Evolutionary conservation across 2,888 invertebrate species (phyloP), one percentile per base, ranked within the genome.

Genomic region (Morpho achilles): DNA sequence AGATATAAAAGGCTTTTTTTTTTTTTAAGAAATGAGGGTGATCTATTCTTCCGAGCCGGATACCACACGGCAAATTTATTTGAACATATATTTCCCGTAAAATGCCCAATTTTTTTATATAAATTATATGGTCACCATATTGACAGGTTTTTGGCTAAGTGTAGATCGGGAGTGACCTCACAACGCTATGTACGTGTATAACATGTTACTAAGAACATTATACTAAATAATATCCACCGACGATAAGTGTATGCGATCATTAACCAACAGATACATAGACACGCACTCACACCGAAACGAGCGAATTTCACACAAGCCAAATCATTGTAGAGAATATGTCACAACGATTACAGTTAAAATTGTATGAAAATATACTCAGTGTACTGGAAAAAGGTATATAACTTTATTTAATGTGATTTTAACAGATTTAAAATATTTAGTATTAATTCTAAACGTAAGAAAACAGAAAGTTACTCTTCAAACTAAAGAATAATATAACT

Each of bases 101-200:
- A 43, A 7, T 43, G 43, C 43, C n/a, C 43, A 43, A 43, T 43
- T 43, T 43, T 43, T 3, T 43, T 43, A 43, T n/a, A 7, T 9
- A 43, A 7, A 49, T 9, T 39, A 8, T 22, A 43, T 59, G 59
- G 62, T 49, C n/a, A 45, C 55, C 61, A 44, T 76, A 80, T 68
- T 66, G 78, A 84, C 85, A 81, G 82, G 87, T 87, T 88, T 84
- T 85, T 69, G 82, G 75, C 75, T 79, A 78, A 78, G 73, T 77
- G 67, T 76, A 69, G 68, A 69, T 75, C 69, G 66, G 67, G 66
- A 64, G 72, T 82, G 82, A 82, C 80, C 84, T 84, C 86, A 80
- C 80, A 77, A 70, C 51, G 61, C 60, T 53, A 58, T 47, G 53
- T 62, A 61, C 64, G 50, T 63, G 61, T 61, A 53, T 76, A 69